Base-by-base conservation (phyloP, 1,140 invertebrate genomes). In the Aphidius gifuensis region DNA sequence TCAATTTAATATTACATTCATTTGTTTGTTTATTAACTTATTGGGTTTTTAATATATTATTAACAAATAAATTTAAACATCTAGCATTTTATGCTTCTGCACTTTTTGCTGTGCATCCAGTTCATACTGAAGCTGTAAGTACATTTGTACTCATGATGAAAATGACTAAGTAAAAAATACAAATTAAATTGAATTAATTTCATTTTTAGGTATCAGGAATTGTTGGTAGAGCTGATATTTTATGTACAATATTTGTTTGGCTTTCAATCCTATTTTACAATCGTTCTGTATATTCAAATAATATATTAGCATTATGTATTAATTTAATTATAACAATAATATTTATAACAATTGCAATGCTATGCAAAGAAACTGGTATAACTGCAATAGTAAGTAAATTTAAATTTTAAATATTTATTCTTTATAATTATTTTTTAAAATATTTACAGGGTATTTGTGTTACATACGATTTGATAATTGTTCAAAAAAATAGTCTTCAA, bases 281-380 rank as follows among this genome's bases (percentile, higher is more conserved):
- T 61, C 71, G 75, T 66, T 75, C 66, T 63, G 79, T 71, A 66
- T 64, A 66, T 68, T 69, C 64, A 65, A 70, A 64, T 39, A 66
- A 64, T 59, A 16, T 50, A 47, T 44, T 11, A 50, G 44, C n/a
- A 58, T 50, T 73, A 61, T 55, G 51, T 11, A 68, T 63, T 42
- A 73, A 65, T 61, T 74, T 78, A 54, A 64, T 59, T 68, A 77
- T 66, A 40, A 70, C 68, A 42, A 67, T 73, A 23, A 50, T 70
- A 49, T 74, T 67, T 44, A 70, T 73, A 64, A 44, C 66, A 16
- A 58, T 85, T 21, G 88, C 91, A 49, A 91, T 96, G 84, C 78
- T 98, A 40, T 94, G 89, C 74, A 98, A 98, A 82, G 96, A 98
- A 82, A 93, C 92, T 78, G 95, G 94, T 8, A 88, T 98, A 46